phyloP scores from a whole-genome alignment of 1,140 invertebrate species.

The Ceratosolen solmsi region DNA sequence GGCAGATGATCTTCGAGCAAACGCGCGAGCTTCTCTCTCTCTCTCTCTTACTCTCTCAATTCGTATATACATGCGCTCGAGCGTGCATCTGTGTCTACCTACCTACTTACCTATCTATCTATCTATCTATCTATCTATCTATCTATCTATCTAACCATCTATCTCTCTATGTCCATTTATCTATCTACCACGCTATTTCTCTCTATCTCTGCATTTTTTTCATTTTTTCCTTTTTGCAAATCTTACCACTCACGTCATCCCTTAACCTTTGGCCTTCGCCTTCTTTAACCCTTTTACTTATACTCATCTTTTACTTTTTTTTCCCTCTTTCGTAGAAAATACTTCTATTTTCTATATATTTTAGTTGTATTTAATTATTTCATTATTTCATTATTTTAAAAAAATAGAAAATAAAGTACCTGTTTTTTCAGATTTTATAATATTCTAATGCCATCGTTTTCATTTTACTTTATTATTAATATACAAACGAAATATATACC shows the following conservation, averaged over 20 bases:
- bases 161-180: no score
- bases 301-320: constrained; percentile 62
- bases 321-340: constrained; percentile 33
- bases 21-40: constrained; percentile 51
- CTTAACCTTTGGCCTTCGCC: constrained; percentile 36
- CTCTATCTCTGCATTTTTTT: constrained; percentile 39
- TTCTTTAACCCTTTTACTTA: constrained; percentile 64
- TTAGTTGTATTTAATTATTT: constrained; percentile 7
- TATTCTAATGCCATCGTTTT: neutral
- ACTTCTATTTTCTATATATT: constrained; percentile 2
- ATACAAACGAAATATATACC: neutral
- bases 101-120: neutral
- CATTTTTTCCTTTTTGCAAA: constrained; percentile 17
- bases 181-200: constrained; percentile 1
- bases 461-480: neutral
- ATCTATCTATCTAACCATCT: no score
- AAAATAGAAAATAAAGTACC: constrained; percentile 9
- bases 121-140: constrained; percentile 17
- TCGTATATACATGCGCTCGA: neutral
- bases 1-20: constrained; percentile 70
- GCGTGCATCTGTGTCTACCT: neutral
- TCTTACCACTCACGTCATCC: constrained; percentile 37
- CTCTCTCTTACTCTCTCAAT: neutral
- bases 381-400: constrained; percentile 3
- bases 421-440: constrained; percentile 37